Conservation (phyloP, 2,797 vertebrate species). For the Lindbergichthys nudifrons region DNA sequence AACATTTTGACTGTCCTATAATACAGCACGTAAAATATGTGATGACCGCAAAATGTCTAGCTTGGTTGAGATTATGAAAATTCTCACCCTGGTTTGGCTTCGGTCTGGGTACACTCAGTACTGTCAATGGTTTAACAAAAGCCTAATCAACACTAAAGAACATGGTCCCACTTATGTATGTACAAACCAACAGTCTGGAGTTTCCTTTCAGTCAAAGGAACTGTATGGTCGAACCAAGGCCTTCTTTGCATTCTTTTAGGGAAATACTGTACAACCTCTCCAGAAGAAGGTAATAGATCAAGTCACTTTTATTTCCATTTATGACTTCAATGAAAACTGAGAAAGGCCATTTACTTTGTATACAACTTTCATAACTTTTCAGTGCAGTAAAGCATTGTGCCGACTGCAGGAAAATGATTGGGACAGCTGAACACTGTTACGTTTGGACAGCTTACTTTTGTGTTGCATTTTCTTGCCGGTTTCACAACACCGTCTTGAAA, state of each 20-base stretch:
- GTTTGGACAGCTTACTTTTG: slow-evolving; percentile 1
- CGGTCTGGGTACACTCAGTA: not conserved
- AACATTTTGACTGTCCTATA: not conserved
- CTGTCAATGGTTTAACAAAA: not conserved
- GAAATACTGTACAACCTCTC: slow-evolving; percentile 9
- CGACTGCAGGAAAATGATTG: slow-evolving; percentile 14
- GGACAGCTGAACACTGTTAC: not conserved
- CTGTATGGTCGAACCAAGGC: not conserved
- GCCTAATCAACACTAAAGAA: not conserved
- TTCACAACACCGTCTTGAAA: not conserved
- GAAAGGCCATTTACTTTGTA: slow-evolving; percentile 33
- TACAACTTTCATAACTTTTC: slow-evolving; percentile 15
- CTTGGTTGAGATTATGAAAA: slow-evolving; percentile 5
- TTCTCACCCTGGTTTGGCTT: not conserved
- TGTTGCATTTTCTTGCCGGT: not conserved
- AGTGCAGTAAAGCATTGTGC: slow-evolving; percentile 8
- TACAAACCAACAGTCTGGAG: no score
- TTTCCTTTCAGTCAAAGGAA: not conserved
- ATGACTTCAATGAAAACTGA: slow-evolving; percentile 30
- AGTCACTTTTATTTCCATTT: slow-evolving; percentile 16
- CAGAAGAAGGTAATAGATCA: slow-evolving; percentile 8
- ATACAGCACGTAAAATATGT: not conserved
- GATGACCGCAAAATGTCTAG: not conserved
- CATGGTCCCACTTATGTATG: not conserved
- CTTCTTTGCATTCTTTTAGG: not conserved